A percentile compares a stretch with the other conserved stretches of the same genome.
These are phyloP conservation scores for Pygoscelis adeliae DNA, from an alignment of 2,113 vertebrate genomes.

Conservation along the genomic window DNA sequence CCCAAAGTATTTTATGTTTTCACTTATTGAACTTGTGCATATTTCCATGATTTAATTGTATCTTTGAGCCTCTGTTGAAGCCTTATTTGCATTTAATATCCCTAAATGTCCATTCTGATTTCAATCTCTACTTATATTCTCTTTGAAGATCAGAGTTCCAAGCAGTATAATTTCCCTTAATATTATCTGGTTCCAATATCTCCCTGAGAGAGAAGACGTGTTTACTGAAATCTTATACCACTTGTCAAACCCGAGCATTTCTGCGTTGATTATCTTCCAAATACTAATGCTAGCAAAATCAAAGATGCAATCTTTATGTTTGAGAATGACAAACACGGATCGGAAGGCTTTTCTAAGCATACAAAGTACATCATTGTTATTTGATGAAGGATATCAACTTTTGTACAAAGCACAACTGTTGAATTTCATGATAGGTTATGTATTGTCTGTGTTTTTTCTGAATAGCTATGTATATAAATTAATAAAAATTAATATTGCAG, in stretches of 20 bases:
- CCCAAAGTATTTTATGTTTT: neutral
- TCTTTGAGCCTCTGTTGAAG: neutral
- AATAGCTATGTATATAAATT: neutral
- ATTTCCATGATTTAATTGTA: constrained; percentile 32
- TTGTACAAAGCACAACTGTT: neutral
- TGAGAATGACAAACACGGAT: constrained; percentile 1
- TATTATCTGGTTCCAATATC: constrained; percentile 27
- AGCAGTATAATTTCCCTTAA: constrained; percentile 30
- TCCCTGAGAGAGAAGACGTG: neutral
- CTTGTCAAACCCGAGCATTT: constrained; percentile 37
- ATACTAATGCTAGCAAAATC: neutral
- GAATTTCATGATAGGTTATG: neutral
- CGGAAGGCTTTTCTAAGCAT: neutral
- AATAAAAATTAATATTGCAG: neutral
- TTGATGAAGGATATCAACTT: neutral
- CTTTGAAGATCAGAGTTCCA: constrained; percentile 32
- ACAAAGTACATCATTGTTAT: neutral
- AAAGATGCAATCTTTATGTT: neutral
- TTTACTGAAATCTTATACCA: constrained; percentile 26
- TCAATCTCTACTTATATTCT: neutral
- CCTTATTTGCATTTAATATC: constrained; percentile 51
- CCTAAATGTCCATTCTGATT: constrained; percentile 28
- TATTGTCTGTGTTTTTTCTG: neutral
- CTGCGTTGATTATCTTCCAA: constrained; percentile 32
- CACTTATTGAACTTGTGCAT: neutral